Conservation (phyloP, 2,888 invertebrate genomes). For the Melanostoma scalare region DNA sequence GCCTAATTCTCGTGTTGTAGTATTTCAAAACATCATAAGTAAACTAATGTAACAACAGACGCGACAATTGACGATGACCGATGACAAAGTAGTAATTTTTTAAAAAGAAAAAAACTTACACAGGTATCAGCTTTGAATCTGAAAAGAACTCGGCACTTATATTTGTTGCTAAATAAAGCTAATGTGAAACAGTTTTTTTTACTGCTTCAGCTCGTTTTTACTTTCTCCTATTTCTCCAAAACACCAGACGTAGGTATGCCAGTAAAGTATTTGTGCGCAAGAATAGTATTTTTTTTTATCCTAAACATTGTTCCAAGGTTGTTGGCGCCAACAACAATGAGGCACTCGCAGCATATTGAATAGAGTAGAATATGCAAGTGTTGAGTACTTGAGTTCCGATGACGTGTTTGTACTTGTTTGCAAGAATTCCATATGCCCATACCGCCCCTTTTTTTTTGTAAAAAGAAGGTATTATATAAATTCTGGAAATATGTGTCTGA, state of each 20-base stretch:
- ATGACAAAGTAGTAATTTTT: too few species aligned
- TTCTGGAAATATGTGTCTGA: conserved; percentile 16
- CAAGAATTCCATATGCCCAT: conserved; percentile 16
- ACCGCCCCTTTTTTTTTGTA: conserved; percentile 57
- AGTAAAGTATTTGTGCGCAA: conserved; percentile 44
- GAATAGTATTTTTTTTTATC: conserved; percentile 41
- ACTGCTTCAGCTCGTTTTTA: conserved; percentile 19
- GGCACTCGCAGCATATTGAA: not conserved
- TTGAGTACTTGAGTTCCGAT: conserved; percentile 44
- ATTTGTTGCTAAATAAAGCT: too few species aligned
- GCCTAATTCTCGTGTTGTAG: conserved; percentile 2
- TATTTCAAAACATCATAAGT: not conserved
- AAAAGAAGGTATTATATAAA: conserved; percentile 23
- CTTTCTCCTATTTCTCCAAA: not conserved
- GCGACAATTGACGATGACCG: too few species aligned
- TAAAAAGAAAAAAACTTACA: too few species aligned
- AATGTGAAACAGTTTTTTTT: not conserved
- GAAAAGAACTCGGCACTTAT: too few species aligned
- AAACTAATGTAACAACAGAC: too few species aligned
- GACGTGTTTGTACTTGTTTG: conserved; percentile 64
- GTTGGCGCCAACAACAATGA: conserved; percentile 53
- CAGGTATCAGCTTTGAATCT: too few species aligned
- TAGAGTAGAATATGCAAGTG: not conserved
- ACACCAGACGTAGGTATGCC: conserved; percentile 13
- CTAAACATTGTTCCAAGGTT: conserved; percentile 65